Conservation (phyloP, 2,113 vertebrate species). For the Piprites chloris region DNA sequence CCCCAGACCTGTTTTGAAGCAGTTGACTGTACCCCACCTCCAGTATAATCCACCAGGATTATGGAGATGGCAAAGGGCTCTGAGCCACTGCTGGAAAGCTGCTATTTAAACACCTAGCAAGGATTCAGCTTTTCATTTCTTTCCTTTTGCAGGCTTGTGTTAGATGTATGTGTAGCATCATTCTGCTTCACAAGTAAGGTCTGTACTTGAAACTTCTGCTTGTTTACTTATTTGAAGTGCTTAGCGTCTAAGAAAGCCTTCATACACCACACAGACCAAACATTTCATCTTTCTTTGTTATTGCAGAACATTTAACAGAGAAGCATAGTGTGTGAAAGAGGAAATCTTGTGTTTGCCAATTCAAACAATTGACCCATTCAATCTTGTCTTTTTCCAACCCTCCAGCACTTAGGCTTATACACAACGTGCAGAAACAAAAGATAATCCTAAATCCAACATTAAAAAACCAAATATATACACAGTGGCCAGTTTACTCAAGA, state of each 20-base stretch:
- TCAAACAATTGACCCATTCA: constrained; percentile 33
- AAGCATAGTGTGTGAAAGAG: not conserved
- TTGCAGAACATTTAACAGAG: not conserved
- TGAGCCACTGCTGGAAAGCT: not conserved
- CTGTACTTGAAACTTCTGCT: not conserved
- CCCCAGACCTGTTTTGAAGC: not conserved
- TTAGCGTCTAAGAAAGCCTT: not conserved
- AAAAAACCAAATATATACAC: not conserved
- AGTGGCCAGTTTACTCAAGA: not conserved
- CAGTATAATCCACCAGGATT: not conserved
- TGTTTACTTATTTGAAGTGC: constrained; percentile 9
- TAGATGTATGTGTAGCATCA: not conserved
- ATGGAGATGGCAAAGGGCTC: not conserved
- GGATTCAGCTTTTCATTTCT: not conserved
- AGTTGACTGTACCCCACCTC: not conserved
- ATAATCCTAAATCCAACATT: not conserved
- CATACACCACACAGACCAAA: not conserved
- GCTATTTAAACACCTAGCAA: not conserved
- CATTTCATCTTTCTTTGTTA: constrained; percentile 24
- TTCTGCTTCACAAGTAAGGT: not conserved
- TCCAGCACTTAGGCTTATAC: not conserved
- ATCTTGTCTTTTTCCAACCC: not conserved
- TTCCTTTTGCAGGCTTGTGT: not conserved
- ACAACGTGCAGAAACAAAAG: not conserved
- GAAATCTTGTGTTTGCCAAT: not conserved